Percentiles rank a stretch among this genome's conserved stretches.
phyloP scores from a whole-genome alignment of 2,797 vertebrate species.

The Taeniopygia guttata region DNA sequence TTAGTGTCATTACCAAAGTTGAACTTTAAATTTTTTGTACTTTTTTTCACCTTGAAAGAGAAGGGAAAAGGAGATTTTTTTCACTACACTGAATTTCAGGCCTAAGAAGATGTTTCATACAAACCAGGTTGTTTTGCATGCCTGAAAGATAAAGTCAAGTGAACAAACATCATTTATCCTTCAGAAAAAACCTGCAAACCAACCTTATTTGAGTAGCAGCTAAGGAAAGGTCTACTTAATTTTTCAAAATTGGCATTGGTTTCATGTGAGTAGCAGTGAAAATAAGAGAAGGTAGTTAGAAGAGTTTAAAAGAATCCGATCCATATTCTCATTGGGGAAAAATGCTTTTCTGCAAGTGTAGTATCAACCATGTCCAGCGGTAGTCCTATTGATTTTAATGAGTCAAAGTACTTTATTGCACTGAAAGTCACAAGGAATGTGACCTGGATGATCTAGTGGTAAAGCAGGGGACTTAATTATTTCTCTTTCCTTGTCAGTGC shows the following conservation, averaged over 20 bases:
- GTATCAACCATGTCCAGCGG: background rate
- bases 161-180: background rate
- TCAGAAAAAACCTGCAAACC: background rate
- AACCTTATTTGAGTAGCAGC: background rate
- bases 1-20: constrained; percentile 34
- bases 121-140: background rate
- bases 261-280: background rate
- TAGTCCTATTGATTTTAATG: background rate
- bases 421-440: background rate
- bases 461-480: constrained; percentile 22
- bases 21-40: constrained; percentile 32
- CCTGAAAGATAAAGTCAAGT: background rate
- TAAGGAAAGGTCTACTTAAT: background rate
- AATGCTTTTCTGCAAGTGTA: background rate
- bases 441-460: background rate
- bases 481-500: constrained; percentile 21
- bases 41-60: constrained; percentile 3
- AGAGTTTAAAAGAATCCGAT: background rate
- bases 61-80: background rate
- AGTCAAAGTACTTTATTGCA: background rate
- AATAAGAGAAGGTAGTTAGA: background rate
- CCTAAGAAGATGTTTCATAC: background rate
- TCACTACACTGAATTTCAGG: background rate
- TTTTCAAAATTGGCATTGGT: background rate
- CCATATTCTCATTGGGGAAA: background rate